Evolutionary conservation across 2,888 invertebrate genomes (phyloP).

Genomic region (Cylloceria caligata): DNA sequence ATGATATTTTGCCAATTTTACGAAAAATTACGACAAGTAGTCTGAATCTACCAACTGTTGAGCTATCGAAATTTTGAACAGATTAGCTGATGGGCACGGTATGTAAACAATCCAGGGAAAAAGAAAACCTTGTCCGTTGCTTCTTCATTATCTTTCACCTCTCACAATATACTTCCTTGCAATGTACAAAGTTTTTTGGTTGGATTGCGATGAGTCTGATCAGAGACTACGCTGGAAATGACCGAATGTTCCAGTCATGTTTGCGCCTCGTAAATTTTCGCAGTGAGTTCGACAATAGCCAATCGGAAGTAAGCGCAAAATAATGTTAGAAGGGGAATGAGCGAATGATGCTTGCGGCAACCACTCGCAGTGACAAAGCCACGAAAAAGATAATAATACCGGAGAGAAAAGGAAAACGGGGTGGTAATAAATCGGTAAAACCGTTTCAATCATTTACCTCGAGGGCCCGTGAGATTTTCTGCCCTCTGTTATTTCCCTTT

Average conservation of each 20-base stretch:
- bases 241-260: neutral
- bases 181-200: neutral
- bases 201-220: neutral
- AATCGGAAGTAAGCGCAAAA: neutral
- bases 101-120: too few species aligned
- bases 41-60: too few species aligned
- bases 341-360: constrained; percentile 12
- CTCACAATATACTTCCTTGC: too few species aligned
- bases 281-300: neutral
- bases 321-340: neutral
- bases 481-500: constrained; percentile 12
- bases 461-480: constrained; percentile 34
- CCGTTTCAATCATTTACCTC: constrained; percentile 24
- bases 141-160: too few species aligned
- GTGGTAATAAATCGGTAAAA: constrained; percentile 28
- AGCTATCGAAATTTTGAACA: too few species aligned
- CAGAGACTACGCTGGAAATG: neutral
- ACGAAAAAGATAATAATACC: constrained; percentile 30
- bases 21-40: too few species aligned
- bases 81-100: too few species aligned
- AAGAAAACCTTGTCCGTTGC: too few species aligned
- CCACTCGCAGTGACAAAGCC: neutral
- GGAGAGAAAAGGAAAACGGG: neutral
- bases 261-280: neutral
- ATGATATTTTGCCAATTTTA: too few species aligned